Conservation (phyloP, 2,888 invertebrate genomes). For the Heliconius ethilla region DNA sequence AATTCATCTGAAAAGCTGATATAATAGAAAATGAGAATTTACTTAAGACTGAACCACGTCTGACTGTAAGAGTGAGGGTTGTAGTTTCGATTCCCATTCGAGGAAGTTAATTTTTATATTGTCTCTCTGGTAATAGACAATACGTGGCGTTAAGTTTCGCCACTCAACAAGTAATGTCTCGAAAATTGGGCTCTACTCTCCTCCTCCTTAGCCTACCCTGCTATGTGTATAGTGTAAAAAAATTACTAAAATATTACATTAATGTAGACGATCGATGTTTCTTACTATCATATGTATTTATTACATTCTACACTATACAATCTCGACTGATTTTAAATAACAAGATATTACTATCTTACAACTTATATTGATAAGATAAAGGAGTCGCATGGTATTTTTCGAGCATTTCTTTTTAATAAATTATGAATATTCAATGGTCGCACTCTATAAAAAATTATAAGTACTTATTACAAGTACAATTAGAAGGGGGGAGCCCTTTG, state of each 20-base stretch:
- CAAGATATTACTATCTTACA: not conserved
- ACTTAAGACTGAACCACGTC: no score
- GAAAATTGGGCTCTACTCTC: no score
- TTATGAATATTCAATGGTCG: not conserved
- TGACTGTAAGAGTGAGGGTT: no score
- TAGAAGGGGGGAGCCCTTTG: no score
- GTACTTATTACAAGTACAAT: not conserved
- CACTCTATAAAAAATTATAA: not conserved
- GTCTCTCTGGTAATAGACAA: no score
- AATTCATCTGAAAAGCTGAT: not conserved
- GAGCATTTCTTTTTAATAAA: not conserved
- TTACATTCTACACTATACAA: not conserved
- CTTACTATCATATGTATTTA: not conserved
- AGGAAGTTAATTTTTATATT: no score
- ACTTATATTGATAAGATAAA: conserved; percentile 9
- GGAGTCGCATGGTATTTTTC: not conserved
- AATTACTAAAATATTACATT: not conserved
- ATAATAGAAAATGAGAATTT: no score
- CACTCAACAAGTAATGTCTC: no score
- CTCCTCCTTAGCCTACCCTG: no score
- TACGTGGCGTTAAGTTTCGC: no score
- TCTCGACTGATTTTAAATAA: not conserved
- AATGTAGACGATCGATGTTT: not conserved
- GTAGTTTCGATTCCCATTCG: no score
- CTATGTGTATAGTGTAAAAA: no score